Base-by-base conservation (phyloP, 1,140 invertebrate genomes). In the Drosophila sulfurigaster region DNA sequence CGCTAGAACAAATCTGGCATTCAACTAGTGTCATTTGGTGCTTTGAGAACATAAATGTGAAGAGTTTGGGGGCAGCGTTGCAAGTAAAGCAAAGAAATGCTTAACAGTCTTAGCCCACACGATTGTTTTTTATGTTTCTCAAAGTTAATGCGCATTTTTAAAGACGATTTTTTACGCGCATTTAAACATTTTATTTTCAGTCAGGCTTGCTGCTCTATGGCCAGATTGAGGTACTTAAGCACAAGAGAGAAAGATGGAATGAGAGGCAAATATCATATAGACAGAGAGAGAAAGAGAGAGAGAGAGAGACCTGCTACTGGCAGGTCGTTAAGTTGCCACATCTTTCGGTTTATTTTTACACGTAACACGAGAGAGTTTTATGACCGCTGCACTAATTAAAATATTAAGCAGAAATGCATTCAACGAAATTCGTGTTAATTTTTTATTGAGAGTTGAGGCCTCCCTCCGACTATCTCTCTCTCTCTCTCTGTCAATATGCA, bases 331-430 rank as follows among this genome's bases (percentile, higher is more conserved):
- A 87, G 54, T 71, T 65, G 67, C 68, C 68, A 83, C 69, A 66
- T 63, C 69, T 78, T 45, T 56, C 35, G 56, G 72, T 68, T 60
- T 62, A 79, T 78, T 68, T 74, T 74, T 64, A 67, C 64, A 64
- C 64, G 63, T 60, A 51, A 48, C 10, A 35, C 58, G 66, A 52
- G 59, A 52, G 59, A 57, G 20, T 83, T 87, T 89, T 83, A 89
- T 59, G 78, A 64, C 59, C 78, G 74, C 30, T 73, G 75, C 69
- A 87, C 85, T 88, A 88, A 88, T 88, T 88, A 88, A 88, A 88
- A 88, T 88, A 88, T 89, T 89, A 81, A 77, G 82, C 72, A 63
- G 79, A 66, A 77, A 60, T 73, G 45, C 51, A 68, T 66, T 71
- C 54, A 57, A 67, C 66, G 63, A 64, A 86, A 82, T 87, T 82